Base-by-base conservation (phyloP, 2,113 vertebrate genomes). In the Ictalurus furcatus region DNA sequence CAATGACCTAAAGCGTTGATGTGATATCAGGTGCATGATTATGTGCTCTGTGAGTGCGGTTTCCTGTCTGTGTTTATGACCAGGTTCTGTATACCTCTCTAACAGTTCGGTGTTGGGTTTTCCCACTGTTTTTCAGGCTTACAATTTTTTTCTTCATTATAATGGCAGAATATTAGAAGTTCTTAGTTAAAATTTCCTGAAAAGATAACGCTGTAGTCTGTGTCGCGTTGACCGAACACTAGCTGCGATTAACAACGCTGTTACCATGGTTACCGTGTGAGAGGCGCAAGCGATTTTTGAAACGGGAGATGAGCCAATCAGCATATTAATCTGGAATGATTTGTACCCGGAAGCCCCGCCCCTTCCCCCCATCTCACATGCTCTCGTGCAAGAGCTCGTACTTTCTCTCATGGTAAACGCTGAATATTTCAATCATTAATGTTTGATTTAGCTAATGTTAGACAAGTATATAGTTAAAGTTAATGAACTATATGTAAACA, bases 1-100 rank as follows among this genome's bases (percentile, higher is more conserved):
- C 86, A 13, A 16, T 87, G 86, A 37, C 59, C 67, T 48, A 54
- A 85, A 73, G 54, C 65, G 13, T 9, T 37, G 73, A 65, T 80
- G 58, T 88, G 71, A 85, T 65, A 59, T 90, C 86, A 61, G 67
- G 21, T 83, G 56, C 80, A 71, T 69, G 63, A 54, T 85, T 71
- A 84, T 71, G 80, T 13, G 25, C 63, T 86, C 7, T 78, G 67
- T 14, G 52, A 58, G 30, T 34, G 69, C 19, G 37, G 19, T 48
- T 76, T 76, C 40, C 21, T 78, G 13, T 25, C 14, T 6, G 6
- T 19, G 1, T 78, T 5, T 28, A 21, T 23, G 37, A 76, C 37
- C 37, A 76, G 73, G 73, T 76, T 76, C 17, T 76, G 19, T 44
- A 76, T 8, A 11, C 37, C 13, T 40, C 34, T 40, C 16, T 21